Percentiles rank a stretch among this genome's conserved stretches.
Conservation (phyloP, 2,113 vertebrate genomes). For the Orycteropus afer region DNA sequence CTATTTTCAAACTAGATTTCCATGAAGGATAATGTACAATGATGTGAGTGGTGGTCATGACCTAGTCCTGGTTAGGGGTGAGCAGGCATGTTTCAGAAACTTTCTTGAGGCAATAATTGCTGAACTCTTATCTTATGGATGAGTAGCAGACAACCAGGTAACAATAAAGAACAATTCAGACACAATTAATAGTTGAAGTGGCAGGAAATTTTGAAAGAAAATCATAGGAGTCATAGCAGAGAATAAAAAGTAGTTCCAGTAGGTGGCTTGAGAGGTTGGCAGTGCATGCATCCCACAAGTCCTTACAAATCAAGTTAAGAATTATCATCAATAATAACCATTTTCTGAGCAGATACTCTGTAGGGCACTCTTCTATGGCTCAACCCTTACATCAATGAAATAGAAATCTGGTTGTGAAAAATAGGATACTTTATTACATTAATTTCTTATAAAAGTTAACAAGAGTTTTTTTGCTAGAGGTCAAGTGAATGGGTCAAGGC, state of each 20-base stretch:
- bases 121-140: background rate
- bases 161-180: background rate
- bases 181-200: fast-evolving
- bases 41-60: background rate
- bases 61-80: too few species aligned
- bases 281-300: background rate
- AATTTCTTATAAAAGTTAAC: background rate
- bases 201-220: background rate
- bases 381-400: background rate
- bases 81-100: background rate
- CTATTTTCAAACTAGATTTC: background rate
- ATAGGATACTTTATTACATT: background rate
- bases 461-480: background rate
- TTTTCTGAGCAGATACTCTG: background rate
- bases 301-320: background rate
- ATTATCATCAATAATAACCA: background rate
- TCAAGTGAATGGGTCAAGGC: background rate
- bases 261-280: background rate
- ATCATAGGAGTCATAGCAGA: background rate
- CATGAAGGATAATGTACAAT: background rate
- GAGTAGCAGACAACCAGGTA: background rate
- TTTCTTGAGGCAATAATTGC: background rate
- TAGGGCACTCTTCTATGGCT: fast-evolving
- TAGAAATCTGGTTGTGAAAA: background rate
- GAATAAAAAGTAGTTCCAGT: fast-evolving